Base-by-base conservation (phyloP, 1,140 invertebrate genomes). In the Eumaeus atala region DNA sequence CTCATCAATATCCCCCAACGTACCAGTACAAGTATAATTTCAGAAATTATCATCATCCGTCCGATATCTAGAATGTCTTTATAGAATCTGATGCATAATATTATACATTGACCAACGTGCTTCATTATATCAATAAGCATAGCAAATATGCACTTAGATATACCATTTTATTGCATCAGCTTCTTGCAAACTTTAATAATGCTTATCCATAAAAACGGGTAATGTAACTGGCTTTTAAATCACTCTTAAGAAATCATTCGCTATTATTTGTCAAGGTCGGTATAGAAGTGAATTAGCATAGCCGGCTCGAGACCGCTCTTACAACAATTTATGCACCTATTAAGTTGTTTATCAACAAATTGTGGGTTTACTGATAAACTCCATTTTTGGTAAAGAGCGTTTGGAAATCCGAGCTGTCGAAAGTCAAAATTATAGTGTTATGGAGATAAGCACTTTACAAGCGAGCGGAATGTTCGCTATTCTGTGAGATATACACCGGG, bases 221-320 rank as follows among this genome's bases (percentile, higher is more conserved):
- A 28, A 28, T 28, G 21, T 6, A 28, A 28, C 21, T n/a, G n/a
- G n/a, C n/a, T n/a, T n/a, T 28, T 28, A 28, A 28, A 28, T 28
- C 21, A 28, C 21, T 28, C 21, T 28, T 28, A 28, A 28, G 21
- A 28, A 28, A 28, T 6, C 14, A n/a, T 44, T 14, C 38, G 38
- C 38, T 16, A 44, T 44, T 44, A 44, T 44, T 44, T 44, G 40
- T 44, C 17, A 44, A 44, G 16, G 40, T 4, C 21, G 21, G 21
- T 28, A 6, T 28, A 28, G 21, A 28, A 6, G 2, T 28, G 21
- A 28, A 44, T 44, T 44, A 44, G 16, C 40, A 44, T 44, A 44
- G 14, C n/a, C n/a, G n/a, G 40, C 40, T 28, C 12, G 8, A 9
- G 35, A 28, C 21, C 21, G 21, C 21, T 28, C 6, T 17, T 17